phyloP scores from a whole-genome alignment of 2,113 vertebrate genomes.

The Catagonus wagneri region DNA sequence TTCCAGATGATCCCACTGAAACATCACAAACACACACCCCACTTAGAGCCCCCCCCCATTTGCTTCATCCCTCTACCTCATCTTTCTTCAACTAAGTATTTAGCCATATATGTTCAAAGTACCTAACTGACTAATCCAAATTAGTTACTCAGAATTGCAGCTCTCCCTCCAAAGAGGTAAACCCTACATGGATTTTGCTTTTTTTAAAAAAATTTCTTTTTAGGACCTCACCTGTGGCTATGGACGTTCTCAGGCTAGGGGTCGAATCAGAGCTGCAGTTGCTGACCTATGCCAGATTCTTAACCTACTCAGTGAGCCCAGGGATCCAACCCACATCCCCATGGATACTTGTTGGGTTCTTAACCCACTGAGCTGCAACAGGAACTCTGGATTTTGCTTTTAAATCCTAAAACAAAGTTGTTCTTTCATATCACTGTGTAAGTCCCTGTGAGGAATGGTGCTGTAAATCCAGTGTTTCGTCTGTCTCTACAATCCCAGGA shows the following conservation, averaged over 20 bases:
- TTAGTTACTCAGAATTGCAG: not conserved
- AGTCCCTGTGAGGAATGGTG: not conserved
- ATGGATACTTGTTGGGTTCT: no score
- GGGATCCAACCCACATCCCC: no score
- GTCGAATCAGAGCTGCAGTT: no score
- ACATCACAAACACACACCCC: not conserved
- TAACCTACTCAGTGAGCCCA: no score
- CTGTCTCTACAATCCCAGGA: not conserved
- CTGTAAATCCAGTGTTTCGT: not conserved
- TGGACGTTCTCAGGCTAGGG: no score
- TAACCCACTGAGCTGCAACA: no score
- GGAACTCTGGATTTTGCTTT: not conserved
- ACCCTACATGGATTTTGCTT: not conserved
- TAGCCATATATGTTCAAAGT: not conserved
- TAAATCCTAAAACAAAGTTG: not conserved
- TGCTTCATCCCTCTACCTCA: not conserved
- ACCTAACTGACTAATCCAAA: not conserved
- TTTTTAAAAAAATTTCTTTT: not conserved
- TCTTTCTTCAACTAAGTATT: not conserved
- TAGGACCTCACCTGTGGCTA: no score
- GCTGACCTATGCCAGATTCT: no score
- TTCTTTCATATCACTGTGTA: not conserved
- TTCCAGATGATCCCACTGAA: not conserved
- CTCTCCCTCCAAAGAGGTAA: not conserved
- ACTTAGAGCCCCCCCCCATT: not conserved